These are phyloP conservation scores for Lamproptera curius DNA, from an alignment of 2,888 invertebrate species.

Conservation along the genomic window DNA sequence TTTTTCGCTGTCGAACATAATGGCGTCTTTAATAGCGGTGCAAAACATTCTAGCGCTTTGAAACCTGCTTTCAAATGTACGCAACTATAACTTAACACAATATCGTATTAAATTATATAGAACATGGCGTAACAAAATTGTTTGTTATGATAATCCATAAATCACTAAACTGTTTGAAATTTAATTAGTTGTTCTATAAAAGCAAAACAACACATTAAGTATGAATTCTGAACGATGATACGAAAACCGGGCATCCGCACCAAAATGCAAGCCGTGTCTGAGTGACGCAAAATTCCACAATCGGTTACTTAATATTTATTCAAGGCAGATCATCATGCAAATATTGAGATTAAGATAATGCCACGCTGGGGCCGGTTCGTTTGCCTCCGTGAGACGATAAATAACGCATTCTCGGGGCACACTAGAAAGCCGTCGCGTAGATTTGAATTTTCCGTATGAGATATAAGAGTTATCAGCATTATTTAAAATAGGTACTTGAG, in stretches of 20 bases:
- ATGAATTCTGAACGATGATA: no score
- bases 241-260: neutral
- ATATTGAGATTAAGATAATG: slow-evolving; percentile 61
- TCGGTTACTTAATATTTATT: slow-evolving; percentile 41
- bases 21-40: neutral
- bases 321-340: slow-evolving; percentile 53
- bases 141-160: no score
- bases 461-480: no score
- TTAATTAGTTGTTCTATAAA: no score
- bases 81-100: no score
- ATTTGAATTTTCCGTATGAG: neutral
- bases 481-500: no score
- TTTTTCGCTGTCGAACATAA: no score
- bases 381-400: slow-evolving; percentile 23
- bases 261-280: slow-evolving; percentile 33
- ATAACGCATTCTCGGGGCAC: slow-evolving; percentile 18
- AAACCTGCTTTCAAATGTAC: neutral
- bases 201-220: no score
- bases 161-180: no score
- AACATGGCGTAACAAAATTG: no score
- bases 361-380: slow-evolving; percentile 42
- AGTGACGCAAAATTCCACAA: slow-evolving; percentile 38
- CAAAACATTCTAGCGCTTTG: neutral
- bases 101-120: no score
- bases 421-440: slow-evolving; percentile 18